Evolutionary conservation across 2,888 invertebrate species (phyloP).

Genomic region (Caenorhabditis sp.): DNA sequence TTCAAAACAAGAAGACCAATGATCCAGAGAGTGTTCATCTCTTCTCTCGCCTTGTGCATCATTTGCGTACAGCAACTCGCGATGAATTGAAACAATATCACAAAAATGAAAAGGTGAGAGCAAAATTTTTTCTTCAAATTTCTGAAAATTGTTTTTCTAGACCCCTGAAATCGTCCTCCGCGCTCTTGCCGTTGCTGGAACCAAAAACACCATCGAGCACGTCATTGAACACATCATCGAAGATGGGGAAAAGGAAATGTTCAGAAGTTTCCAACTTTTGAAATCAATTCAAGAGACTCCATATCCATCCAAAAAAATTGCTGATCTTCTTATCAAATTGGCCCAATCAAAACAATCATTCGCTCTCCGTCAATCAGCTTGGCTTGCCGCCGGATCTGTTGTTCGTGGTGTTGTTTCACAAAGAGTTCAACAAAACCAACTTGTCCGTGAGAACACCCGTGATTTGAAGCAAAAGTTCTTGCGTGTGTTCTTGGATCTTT

Average conservation of each 20-base stretch:
- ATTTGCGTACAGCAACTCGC: conserved; percentile 48
- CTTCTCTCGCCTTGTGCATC: conserved; percentile 54
- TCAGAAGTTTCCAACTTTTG: conserved; percentile 40
- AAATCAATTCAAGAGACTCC: conserved; percentile 49
- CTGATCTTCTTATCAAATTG: conserved; percentile 54
- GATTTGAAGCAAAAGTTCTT: conserved; percentile 52
- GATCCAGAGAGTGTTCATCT: conserved; percentile 45
- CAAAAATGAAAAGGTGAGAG: conserved; percentile 30
- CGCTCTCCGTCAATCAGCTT: conserved; percentile 50
- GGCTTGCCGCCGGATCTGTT: conserved; percentile 52
- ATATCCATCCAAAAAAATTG: conserved; percentile 53
- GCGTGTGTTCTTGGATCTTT: conserved; percentile 41
- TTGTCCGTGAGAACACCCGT: conserved; percentile 34
- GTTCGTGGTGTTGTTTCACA: conserved; percentile 46
- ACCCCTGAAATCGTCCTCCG: conserved; percentile 46
- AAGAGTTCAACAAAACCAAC: conserved; percentile 38
- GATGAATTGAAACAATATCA: conserved; percentile 45
- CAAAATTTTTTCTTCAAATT: background rate
- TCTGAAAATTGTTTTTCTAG: conserved; percentile 14
- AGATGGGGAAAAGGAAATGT: conserved; percentile 32
- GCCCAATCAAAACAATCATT: conserved; percentile 27
- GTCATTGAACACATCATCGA: conserved; percentile 43
- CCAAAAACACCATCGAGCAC: conserved; percentile 53
- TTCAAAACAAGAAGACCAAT: conserved; percentile 43
- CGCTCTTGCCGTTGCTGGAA: conserved; percentile 57